A percentile compares a stretch with the other conserved stretches of the same genome.
Conservation (phyloP, 1,140 invertebrate genomes). For the Pogonognathellus flavescens region DNA sequence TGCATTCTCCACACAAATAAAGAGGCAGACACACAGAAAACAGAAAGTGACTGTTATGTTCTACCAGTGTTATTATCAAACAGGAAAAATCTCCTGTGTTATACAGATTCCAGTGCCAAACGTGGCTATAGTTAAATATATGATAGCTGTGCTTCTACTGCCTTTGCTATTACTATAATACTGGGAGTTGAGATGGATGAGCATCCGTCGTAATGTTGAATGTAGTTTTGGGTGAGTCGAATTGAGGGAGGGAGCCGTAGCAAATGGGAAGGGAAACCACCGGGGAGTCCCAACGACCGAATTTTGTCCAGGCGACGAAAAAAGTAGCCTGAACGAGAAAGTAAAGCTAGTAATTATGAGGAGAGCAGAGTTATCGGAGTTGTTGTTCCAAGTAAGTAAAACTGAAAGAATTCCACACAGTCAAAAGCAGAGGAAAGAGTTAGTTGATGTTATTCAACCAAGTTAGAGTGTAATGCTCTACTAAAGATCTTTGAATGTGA, state of each 20-base stretch:
- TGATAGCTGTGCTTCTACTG: background rate
- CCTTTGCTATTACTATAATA: background rate
- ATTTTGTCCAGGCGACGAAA: constrained; percentile 34
- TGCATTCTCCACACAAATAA: no score
- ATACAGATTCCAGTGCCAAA: no score
- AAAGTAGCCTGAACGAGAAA: constrained; percentile 39
- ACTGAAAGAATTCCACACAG: no score
- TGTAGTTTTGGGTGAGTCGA: constrained; percentile 38
- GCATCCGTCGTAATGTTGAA: constrained; percentile 38
- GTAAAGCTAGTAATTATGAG: constrained; percentile 22
- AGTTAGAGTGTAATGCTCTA: background rate
- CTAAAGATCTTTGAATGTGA: constrained; percentile 14
- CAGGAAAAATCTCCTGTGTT: no score
- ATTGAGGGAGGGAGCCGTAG: constrained; percentile 43
- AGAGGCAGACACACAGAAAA: no score
- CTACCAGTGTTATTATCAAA: no score
- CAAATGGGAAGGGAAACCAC: constrained; percentile 36
- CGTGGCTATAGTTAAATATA: background rate
- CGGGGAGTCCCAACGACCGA: constrained; percentile 43
- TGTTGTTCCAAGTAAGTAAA: background rate
- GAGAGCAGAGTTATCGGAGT: background rate
- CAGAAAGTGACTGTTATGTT: no score
- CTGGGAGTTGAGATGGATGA: constrained; percentile 35
- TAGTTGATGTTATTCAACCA: no score
- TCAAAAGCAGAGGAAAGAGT: no score